These are phyloP conservation scores for Aphodius granarius DNA, from an alignment of 2,888 invertebrate genomes.

Conservation along the genomic window DNA sequence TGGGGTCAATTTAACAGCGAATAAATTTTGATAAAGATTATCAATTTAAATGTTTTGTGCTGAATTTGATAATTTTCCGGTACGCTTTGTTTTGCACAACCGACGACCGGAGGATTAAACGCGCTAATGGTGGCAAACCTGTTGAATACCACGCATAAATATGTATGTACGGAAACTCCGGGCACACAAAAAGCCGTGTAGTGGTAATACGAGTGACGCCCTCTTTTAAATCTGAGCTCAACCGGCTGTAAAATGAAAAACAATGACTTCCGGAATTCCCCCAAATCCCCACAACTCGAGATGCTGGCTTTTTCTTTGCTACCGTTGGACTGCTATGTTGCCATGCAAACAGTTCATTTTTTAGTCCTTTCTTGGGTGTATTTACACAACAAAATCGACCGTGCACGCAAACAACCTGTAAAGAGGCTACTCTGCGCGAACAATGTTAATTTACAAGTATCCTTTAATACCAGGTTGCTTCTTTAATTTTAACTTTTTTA, in stretches of 20 bases:
- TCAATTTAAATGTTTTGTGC: background rate
- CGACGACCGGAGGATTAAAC: conserved; percentile 1
- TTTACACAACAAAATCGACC: background rate
- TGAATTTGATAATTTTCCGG: background rate
- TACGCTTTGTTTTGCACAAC: background rate
- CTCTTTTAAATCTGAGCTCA: conserved; percentile 22
- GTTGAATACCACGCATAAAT: conserved; percentile 39
- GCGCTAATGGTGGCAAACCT: conserved; percentile 40
- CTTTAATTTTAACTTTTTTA: too few species aligned
- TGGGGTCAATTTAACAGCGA: conserved; percentile 14
- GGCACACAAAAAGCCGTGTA: conserved; percentile 14
- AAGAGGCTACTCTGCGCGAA: background rate
- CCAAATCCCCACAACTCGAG: background rate
- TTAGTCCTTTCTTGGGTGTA: background rate
- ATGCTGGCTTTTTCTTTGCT: background rate
- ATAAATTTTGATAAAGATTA: background rate
- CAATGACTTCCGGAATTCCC: conserved; percentile 17
- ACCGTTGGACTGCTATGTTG: background rate
- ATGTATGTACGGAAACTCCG: conserved; percentile 31
- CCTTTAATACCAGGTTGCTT: too few species aligned
- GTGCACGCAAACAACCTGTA: background rate
- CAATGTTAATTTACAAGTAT: background rate
- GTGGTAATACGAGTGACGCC: conserved; percentile 16
- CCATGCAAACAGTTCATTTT: background rate
- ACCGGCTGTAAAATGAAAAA: conserved; percentile 23